These are phyloP conservation scores for Ectemnius lituratus DNA, from an alignment of 2,888 invertebrate genomes.

Conservation along the genomic window DNA sequence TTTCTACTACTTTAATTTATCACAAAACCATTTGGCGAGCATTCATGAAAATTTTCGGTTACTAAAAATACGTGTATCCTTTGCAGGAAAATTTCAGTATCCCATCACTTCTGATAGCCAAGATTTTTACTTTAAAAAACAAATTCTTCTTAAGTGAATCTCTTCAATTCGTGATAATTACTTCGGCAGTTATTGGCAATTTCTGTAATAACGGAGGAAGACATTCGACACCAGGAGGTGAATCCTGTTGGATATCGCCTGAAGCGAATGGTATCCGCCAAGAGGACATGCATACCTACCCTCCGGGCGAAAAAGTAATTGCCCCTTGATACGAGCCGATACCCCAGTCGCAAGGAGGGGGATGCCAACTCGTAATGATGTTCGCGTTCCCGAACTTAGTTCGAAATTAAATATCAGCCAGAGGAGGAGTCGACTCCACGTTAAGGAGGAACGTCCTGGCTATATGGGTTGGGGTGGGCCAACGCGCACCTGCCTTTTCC, in stretches of 20 bases:
- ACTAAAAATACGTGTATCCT: too few relatives aligned
- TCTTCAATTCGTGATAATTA: too few relatives aligned
- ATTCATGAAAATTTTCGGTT: too few relatives aligned
- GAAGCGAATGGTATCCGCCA: slow-evolving; percentile 8
- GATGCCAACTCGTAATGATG: slow-evolving; percentile 58
- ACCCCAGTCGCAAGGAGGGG: slow-evolving; percentile 60
- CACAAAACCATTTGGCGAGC: too few relatives aligned
- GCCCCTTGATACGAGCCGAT: slow-evolving; percentile 67
- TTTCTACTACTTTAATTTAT: too few relatives aligned
- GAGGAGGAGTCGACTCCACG: slow-evolving; percentile 15
- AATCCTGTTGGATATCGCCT: slow-evolving; percentile 7
- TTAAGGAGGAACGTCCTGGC: slow-evolving; percentile 6
- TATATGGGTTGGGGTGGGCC: slow-evolving; percentile 20
- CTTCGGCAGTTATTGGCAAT: too few relatives aligned
- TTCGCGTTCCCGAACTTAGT: slow-evolving; percentile 64
- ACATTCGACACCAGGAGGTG: slow-evolving; percentile 9
- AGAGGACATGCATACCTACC: slow-evolving; percentile 36
- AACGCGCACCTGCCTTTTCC: slow-evolving; percentile 61
- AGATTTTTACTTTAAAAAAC: too few relatives aligned
- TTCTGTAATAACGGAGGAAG: slow-evolving; percentile 17
- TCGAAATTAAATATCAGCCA: slow-evolving; percentile 72
- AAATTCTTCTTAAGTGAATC: too few relatives aligned
- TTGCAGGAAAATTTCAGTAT: too few relatives aligned
- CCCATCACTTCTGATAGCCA: too few relatives aligned
- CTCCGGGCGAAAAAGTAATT: slow-evolving; percentile 64